Evolutionary conservation across 2,113 vertebrate genomes (phyloP).

Genomic region (Orthonyx spaldingii): DNA sequence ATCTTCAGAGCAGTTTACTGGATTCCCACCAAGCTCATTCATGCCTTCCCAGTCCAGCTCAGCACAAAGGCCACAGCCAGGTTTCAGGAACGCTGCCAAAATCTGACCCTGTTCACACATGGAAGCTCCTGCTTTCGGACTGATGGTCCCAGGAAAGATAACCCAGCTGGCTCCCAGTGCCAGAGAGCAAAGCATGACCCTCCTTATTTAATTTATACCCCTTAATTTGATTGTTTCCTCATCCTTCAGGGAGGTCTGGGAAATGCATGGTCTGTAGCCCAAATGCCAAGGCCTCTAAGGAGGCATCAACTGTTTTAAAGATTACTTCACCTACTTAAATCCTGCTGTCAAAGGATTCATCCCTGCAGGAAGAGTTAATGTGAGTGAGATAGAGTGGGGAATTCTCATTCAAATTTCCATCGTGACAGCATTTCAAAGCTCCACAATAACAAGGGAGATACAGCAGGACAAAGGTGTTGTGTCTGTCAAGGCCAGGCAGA

Average conservation of each 20-base stretch:
- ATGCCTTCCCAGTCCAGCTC: not conserved
- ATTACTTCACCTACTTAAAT: not conserved
- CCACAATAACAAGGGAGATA: not conserved
- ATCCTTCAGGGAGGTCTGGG: not conserved
- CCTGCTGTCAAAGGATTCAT: not conserved
- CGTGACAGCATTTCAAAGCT: not conserved
- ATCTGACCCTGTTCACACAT: accelerated
- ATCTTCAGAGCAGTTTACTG: not conserved
- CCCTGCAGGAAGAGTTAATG: not conserved
- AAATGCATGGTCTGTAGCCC: accelerated
- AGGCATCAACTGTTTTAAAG: not conserved
- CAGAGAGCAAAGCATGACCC: not conserved
- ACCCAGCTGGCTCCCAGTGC: not conserved
- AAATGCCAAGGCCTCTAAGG: not conserved
- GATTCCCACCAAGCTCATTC: not conserved
- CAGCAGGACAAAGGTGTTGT: not conserved
- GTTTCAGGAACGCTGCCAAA: not conserved
- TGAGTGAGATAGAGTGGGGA: accelerated
- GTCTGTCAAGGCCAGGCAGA: not conserved
- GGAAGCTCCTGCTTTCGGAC: not conserved
- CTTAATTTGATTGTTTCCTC: not conserved
- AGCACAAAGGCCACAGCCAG: not conserved
- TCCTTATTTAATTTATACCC: not conserved
- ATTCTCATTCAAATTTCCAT: not conserved
- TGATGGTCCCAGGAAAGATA: not conserved